Evolutionary conservation across 2,888 invertebrate genomes (phyloP).

Genomic region (Ichneumoninae sp.): DNA sequence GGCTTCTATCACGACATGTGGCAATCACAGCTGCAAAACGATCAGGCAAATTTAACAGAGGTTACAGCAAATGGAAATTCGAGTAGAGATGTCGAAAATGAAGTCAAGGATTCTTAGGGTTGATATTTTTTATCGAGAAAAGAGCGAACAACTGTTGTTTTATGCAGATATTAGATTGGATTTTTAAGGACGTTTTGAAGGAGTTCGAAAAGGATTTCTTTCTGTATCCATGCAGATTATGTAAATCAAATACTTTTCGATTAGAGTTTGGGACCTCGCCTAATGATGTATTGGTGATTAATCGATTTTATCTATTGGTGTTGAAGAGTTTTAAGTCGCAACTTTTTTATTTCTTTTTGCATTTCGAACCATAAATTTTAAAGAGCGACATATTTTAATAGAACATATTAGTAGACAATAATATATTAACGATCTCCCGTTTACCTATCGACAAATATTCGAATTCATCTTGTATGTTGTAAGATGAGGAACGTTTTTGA

Average conservation of each 20-base stretch:
- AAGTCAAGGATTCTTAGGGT: slow-evolving; percentile 16
- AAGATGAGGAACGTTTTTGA: background rate
- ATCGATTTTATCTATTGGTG: background rate
- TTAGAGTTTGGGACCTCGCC: background rate
- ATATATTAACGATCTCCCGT: slow-evolving; percentile 31
- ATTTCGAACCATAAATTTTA: slow-evolving; percentile 1
- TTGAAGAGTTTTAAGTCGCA: background rate
- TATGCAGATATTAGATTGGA: slow-evolving; percentile 5
- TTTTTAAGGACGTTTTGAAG: slow-evolving; percentile 1
- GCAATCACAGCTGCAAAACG: slow-evolving; percentile 92
- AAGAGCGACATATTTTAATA: slow-evolving; percentile 49
- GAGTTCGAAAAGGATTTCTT: background rate
- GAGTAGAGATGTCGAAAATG: slow-evolving; percentile 6
- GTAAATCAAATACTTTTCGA: background rate
- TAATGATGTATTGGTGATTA: background rate
- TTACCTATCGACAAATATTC: slow-evolving; percentile 35
- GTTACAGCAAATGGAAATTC: slow-evolving; percentile 31
- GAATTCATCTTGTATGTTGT: slow-evolving; percentile 18
- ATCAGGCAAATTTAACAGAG: slow-evolving; percentile 77
- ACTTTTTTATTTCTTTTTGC: background rate
- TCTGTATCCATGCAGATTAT: background rate
- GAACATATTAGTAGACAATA: slow-evolving; percentile 27
- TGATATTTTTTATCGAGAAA: background rate
- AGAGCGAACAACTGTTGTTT: slow-evolving; percentile 2
- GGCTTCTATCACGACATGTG: slow-evolving; percentile 97